phyloP scores from a whole-genome alignment of 2,113 vertebrate genomes.

The Oceanodroma tethys region DNA sequence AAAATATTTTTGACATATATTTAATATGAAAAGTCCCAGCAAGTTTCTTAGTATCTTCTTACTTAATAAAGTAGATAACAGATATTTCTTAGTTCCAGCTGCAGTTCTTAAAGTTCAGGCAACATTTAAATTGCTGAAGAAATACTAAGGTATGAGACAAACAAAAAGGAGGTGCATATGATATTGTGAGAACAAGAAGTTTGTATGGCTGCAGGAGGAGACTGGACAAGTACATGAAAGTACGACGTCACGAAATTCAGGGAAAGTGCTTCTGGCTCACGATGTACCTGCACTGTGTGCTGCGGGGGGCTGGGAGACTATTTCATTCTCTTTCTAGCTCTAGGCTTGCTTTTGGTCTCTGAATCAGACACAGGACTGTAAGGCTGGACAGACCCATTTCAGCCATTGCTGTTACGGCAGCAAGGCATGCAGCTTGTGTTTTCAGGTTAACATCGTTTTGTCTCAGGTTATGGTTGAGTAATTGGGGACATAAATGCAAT shows the following conservation, averaged over 20 bases:
- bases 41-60: neutral
- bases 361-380: rapidly evolving
- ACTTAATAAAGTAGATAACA: neutral
- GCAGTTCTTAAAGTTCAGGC: neutral
- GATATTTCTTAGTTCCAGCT: neutral
- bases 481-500: neutral
- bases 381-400: neutral
- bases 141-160: neutral
- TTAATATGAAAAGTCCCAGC: neutral
- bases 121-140: neutral
- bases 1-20: neutral
- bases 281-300: neutral
- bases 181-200: neutral
- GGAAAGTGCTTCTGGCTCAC: neutral
- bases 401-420: rapidly evolving
- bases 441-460: neutral
- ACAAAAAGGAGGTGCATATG: neutral
- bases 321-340: neutral
- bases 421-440: rapidly evolving
- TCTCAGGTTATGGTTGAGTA: neutral
- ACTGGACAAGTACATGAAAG: neutral
- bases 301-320: neutral
- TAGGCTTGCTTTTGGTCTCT: neutral
- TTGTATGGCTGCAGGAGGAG: neutral
- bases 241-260: neutral